Conservation (phyloP, 1,140 invertebrate genomes). For the Sminthurinus signatus region DNA sequence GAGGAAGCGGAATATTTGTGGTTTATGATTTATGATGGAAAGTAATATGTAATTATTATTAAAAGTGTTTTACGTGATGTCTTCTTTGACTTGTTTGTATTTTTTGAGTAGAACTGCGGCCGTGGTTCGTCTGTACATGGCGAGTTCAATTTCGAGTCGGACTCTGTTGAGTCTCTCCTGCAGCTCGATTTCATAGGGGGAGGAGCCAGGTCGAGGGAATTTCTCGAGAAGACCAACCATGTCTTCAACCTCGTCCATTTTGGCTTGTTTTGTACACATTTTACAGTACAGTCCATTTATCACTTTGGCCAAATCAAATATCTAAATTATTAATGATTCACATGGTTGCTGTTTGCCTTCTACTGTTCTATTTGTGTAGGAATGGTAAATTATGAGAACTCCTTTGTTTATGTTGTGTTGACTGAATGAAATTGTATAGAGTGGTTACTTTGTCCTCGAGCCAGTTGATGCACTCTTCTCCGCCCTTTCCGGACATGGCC, state of each 20-base stretch:
- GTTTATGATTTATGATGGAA: too few relatives aligned
- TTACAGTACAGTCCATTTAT: constrained; percentile 15
- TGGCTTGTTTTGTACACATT: constrained; percentile 11
- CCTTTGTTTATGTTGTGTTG: too few relatives aligned
- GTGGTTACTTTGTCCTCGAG: too few relatives aligned
- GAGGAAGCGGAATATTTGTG: too few relatives aligned
- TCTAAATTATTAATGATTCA: too few relatives aligned
- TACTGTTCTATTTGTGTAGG: too few relatives aligned
- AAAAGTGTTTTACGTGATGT: not conserved
- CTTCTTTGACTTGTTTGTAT: constrained; percentile 10
- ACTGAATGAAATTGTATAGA: too few relatives aligned
- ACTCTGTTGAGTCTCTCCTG: not conserved
- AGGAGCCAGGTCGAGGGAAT: constrained; percentile 20
- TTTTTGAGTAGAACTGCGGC: constrained; percentile 5
- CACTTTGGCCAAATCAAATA: constrained; percentile 25
- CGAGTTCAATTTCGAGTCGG: constrained; percentile 5
- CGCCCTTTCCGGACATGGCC: constrained; percentile 20
- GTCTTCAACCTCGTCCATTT: constrained; percentile 21
- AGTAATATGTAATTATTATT: too few relatives aligned
- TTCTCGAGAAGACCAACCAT: constrained; percentile 22
- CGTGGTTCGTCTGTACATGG: constrained; percentile 4
- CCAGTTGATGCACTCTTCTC: too few relatives aligned
- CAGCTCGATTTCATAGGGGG: constrained; percentile 20
- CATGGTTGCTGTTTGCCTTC: too few relatives aligned
- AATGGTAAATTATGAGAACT: too few relatives aligned